Base-by-base conservation (phyloP, 2,888 invertebrate species). In the Cataglyphis livida region DNA sequence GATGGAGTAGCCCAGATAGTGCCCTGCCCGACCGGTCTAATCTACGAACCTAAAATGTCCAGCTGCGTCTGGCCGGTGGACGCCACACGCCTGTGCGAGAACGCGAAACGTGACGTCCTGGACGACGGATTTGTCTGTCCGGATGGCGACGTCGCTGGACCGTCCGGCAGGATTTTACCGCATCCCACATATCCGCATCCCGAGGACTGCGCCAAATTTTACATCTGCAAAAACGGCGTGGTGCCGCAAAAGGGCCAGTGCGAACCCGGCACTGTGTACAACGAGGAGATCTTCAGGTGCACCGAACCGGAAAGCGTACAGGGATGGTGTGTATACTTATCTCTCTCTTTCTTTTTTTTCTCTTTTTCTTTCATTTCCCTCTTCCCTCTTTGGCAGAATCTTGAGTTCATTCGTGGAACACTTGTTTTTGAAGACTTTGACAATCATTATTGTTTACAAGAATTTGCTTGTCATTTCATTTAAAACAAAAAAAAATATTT, bases 51-150 rank as follows among this genome's bases (percentile, higher is more conserved):
- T 88, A 95, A 96, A 57, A 95, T 95, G 81, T 97, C 97, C 86
- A 97, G 96, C 91, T 98, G 98, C 92, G 96, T 97, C 87, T 98
- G 98, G 98, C 96, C 97, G 3, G 95, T 96, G 0, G 95, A 95
- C 41, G 96, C 96, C 76, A 95, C 95, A 82, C 94, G 96, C 59
- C 95, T 95, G 62, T 96, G 96, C 91, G 93, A 92, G 25, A 94
- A 95, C 76, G 94, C 95, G 0, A 96, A 95, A 91, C 95, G 95
- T 90, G 97, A 97, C 91, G 94, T 95, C 44, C 95, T 97, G 9
- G 96, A 97, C 76, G 97, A 97, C 87, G 97, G 97, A 3, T 98
- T 97, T 95, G 95, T 96, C 1, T 98, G 98, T 92, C 97, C 98
- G 0, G 96, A 96, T 54, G 97, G 96, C 3, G 96, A 96, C 70